Evolutionary conservation across 2,888 invertebrate species (phyloP).

Genomic region (Agrochola lota): DNA sequence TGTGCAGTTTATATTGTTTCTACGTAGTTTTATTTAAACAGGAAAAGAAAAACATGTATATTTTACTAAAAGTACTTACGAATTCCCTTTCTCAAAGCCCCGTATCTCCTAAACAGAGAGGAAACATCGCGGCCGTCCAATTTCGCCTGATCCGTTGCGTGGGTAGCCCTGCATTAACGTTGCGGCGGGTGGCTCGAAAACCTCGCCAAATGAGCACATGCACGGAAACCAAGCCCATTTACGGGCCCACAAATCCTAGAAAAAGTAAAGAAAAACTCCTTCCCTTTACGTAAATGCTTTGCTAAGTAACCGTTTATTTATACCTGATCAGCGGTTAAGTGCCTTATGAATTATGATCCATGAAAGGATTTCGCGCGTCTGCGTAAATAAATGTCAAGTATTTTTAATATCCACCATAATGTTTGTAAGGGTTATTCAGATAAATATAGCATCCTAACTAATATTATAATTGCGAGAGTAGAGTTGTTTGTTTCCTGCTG

Average conservation of each 20-base stretch:
- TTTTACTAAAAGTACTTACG: constrained; percentile 21
- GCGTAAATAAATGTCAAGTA: constrained; percentile 8
- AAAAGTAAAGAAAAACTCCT: constrained; percentile 67
- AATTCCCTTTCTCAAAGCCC: constrained; percentile 19
- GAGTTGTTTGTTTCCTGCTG: too few relatives aligned
- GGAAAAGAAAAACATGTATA: constrained; percentile 30
- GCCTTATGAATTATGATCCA: constrained; percentile 1
- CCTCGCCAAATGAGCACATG: constrained; percentile 75
- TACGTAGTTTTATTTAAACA: constrained; percentile 20
- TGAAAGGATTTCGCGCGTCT: not conserved
- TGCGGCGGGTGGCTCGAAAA: constrained; percentile 57
- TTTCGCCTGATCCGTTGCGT: constrained; percentile 62
- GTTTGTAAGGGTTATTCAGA: not conserved
- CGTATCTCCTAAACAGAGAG: constrained; percentile 43
- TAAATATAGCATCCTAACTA: too few relatives aligned
- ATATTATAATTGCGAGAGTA: too few relatives aligned
- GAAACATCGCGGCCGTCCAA: constrained; percentile 58
- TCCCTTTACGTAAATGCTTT: constrained; percentile 47
- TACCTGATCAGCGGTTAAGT: constrained; percentile 24
- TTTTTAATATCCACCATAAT: constrained; percentile 3
- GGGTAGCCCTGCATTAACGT: constrained; percentile 61
- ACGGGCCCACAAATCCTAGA: constrained; percentile 75
- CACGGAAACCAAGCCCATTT: constrained; percentile 78
- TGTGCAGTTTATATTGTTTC: not conserved
- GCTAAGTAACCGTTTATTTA: constrained; percentile 60